Evolutionary conservation across 2,888 invertebrate genomes (phyloP), one percentile per base, ranked within the genome.

Genomic region (Baccha elongata): DNA sequence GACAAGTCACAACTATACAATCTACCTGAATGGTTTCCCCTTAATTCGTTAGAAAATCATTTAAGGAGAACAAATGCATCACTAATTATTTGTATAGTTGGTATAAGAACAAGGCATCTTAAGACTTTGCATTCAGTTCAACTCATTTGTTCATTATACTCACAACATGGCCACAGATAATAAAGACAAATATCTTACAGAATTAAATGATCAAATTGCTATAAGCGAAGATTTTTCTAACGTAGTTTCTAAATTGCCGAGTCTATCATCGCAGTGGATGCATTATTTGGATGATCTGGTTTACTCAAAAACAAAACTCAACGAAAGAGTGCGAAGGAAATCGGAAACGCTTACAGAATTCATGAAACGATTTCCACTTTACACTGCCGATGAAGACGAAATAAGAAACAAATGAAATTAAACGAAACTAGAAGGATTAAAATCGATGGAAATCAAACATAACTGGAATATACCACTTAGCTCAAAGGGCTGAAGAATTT

Each of bases 221-320:
- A 3, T 29, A 1, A 60, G 6, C 15, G 19, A 44, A 29, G 13
- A 60, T 17, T 1, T 60, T 3, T 17, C 58, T 0, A 17, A 15
- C 1, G 42, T 60, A 21, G 58, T 60, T 44, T 60, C 5, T 1
- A 67, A 52, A 35, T 35, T 67, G 1, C 67, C 67, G 2, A 67
- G 67, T 13, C 21, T 67, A 42, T 67, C 67, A 1, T 42, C 53
- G 10, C 52, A 67, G 2, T 67, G 67, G 67, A 42, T 21, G n/a
- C 10, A 44, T 40, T 52, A 53, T 29, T 42, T 67, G 17, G 8
- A 53, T 26, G 67, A 67, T 4, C 29, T 67, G 26, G 29, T 67
- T 26, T n/a, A 42, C 42, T 42, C 53, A 2, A 67, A 67, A n/a
- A 40, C 52, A 29, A 40, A 67, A 42, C 53, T 42, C 13, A 52